Base-by-base conservation (phyloP, 2,113 vertebrate species). In the Eolophus roseicapilla region DNA sequence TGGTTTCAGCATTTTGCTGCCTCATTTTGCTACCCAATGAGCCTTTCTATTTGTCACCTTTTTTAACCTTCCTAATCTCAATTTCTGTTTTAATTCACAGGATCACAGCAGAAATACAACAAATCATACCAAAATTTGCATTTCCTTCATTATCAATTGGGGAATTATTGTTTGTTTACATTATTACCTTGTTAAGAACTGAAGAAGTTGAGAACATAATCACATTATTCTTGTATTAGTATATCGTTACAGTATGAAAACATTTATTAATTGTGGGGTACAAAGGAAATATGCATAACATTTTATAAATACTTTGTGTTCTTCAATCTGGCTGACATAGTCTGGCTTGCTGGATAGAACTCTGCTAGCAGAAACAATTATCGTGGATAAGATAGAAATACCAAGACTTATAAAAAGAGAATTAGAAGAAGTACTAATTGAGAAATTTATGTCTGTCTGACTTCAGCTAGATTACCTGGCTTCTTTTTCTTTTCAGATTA, bases 1-100 rank as follows among this genome's bases (percentile, higher is more conserved):
- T 46, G 35, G 63, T 44, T 80, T 93, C 77, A 89, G 50, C 37
- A 90, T 86, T 95, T 94, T 92, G 65, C 46, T 77, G 44, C 64
- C 46, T 91, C 52, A 24, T 41, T 92, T 82, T 91, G n/a, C 49
- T 84, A 71, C 37, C 65, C 57, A 92, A 74, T 87, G 90, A 92
- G 59, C 6, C n/a, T 46, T 86, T 94, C 65, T 35, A 43, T 85
- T 93, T 87, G 63, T 27, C 31, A 82, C 39, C 9, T 35, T 53
- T 41, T 85, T 43, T 57, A 87, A 39, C 17, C 44, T 91, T 55
- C 46, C 27, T 55, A 46, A 70, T 49, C 62, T 80, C 52, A 68
- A 17, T 74, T 80, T 92, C 86, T 96, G 29, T 43, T 49, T 81
- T 88, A 41, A 21, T 82, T 90, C 14, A 8, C n/a, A 29, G 10